These are phyloP conservation scores for Panopea generosa DNA, from an alignment of 2,888 invertebrate genomes.

Conservation along the genomic window DNA sequence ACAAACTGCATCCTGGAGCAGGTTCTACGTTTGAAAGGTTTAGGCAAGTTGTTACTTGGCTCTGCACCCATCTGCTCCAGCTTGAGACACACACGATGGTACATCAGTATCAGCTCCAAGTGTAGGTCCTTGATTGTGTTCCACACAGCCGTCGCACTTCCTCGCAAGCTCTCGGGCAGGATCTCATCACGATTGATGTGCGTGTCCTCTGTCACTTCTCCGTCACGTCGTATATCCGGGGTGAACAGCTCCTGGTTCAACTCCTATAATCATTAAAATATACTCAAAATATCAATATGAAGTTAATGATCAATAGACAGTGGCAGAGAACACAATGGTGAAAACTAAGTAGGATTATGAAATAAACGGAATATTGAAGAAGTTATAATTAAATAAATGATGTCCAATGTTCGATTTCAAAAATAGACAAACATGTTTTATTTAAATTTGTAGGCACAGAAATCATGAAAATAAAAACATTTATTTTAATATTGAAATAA, in stretches of 20 bases:
- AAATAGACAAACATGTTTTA: too few species aligned
- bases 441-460: too few species aligned
- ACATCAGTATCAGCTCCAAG: constrained; percentile 83
- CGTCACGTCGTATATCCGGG: constrained; percentile 59
- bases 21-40: constrained; percentile 71
- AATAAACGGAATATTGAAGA: too few species aligned
- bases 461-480: too few species aligned
- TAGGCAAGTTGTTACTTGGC: constrained; percentile 64
- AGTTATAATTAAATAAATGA: too few species aligned
- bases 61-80: constrained; percentile 76
- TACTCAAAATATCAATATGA: not conserved
- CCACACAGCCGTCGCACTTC: constrained; percentile 79
- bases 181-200: constrained; percentile 58
- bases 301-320: too few species aligned
- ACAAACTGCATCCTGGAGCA: constrained; percentile 71
- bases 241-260: constrained; percentile 79
- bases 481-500: too few species aligned
- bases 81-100: constrained; percentile 83
- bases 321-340: too few species aligned
- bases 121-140: constrained; percentile 84
- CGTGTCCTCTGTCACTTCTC: constrained; percentile 43
- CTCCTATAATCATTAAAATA: constrained; percentile 67
- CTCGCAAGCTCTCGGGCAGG: constrained; percentile 67
- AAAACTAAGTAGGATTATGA: too few species aligned
- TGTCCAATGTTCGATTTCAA: too few species aligned